A percentile compares a stretch with the other conserved stretches of the same genome.
Conservation (phyloP, 1,140 invertebrate species). For the Papilio dardanus region DNA sequence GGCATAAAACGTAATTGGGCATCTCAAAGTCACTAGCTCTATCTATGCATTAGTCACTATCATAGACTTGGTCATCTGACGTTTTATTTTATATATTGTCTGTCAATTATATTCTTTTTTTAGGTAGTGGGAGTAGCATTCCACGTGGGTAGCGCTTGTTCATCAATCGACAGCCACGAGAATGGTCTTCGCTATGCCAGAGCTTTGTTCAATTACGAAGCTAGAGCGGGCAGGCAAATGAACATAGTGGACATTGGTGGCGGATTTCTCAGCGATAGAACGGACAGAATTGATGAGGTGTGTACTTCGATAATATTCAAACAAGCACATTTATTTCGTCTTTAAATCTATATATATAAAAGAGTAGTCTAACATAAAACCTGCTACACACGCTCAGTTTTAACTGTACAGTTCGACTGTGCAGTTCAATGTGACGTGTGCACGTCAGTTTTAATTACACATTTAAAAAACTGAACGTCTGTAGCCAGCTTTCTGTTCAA, state of each 20-base stretch:
- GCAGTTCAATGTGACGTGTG: too few relatives aligned
- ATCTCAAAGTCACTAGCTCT: too few relatives aligned
- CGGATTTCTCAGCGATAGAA: slow-evolving; percentile 52
- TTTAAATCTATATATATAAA: too few relatives aligned
- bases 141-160: slow-evolving; percentile 56
- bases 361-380: too few relatives aligned
- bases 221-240: slow-evolving; percentile 38
- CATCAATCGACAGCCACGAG: slow-evolving; percentile 46
- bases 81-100: neutral
- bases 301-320: neutral
- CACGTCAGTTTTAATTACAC: too few relatives aligned
- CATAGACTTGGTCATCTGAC: neutral
- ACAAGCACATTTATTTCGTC: too few relatives aligned
- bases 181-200: slow-evolving; percentile 45
- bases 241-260: slow-evolving; percentile 51
- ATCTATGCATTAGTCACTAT: too few relatives aligned
- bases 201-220: slow-evolving; percentile 47
- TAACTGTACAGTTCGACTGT: too few relatives aligned
- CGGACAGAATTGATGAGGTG: slow-evolving; percentile 49
- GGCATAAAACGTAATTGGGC: too few relatives aligned
- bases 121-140: slow-evolving; percentile 56
- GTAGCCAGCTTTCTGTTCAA: neutral
- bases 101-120: slow-evolving; percentile 11
- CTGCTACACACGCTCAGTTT: too few relatives aligned
- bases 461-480: too few relatives aligned